These are phyloP conservation scores for Orthonyx spaldingii DNA, from an alignment of 2,113 vertebrate species.

Conservation along the genomic window DNA sequence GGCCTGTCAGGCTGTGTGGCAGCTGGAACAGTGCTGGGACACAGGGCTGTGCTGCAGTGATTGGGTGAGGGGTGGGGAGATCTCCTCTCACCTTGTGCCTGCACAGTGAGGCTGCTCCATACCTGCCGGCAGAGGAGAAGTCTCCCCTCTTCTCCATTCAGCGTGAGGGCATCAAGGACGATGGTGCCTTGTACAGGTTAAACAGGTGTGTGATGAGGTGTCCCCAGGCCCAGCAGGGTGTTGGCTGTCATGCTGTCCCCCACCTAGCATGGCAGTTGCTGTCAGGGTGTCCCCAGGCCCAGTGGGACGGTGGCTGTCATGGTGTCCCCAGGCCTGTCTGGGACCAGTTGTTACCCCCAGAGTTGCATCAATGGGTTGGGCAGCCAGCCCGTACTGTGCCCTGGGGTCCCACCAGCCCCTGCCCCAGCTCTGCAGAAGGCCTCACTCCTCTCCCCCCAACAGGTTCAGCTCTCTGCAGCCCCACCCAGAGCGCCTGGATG, in stretches of 20 bases:
- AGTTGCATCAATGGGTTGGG: not conserved
- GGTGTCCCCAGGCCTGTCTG: not conserved
- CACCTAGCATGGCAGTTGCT: rapidly evolving
- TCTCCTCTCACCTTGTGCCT: not conserved
- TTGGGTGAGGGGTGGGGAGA: not conserved
- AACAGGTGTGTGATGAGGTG: constrained; percentile 71
- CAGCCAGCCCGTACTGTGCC: rapidly evolving
- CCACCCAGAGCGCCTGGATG: constrained; percentile 82
- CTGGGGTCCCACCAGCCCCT: not conserved
- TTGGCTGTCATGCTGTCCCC: not conserved
- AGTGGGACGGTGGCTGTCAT: not conserved
- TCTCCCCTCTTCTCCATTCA: constrained; percentile 84
- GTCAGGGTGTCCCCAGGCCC: not conserved
- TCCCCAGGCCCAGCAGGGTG: not conserved
- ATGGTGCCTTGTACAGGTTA: constrained; percentile 69
- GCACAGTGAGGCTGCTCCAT: constrained; percentile 79
- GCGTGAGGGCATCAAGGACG: constrained; percentile 78
- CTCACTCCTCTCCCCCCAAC: not conserved
- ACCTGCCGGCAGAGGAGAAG: constrained; percentile 80
- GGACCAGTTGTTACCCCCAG: too few relatives aligned
- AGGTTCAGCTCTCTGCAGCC: constrained; percentile 82
- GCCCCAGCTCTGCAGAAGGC: not conserved
- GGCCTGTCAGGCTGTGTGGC: not conserved
- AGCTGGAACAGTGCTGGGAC: not conserved
- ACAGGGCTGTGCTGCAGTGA: rapidly evolving